phyloP scores from a whole-genome alignment of 2,888 invertebrate species.

The Eumacrocentrus americanus region DNA sequence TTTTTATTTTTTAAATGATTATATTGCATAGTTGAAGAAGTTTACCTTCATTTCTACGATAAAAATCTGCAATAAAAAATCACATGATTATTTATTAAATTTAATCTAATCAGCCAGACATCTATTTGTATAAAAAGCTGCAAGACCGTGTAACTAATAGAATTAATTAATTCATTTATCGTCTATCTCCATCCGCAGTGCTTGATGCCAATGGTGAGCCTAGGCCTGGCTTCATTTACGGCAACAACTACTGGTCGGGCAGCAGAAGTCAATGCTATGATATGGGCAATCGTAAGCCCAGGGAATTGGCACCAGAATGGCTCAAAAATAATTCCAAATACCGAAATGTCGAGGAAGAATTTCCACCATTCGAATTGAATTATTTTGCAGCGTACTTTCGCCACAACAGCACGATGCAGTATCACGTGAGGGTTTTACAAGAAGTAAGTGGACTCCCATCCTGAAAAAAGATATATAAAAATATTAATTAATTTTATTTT shows the following conservation, averaged over 20 bases:
- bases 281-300: conserved; percentile 46
- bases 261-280: conserved; percentile 64
- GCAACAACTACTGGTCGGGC: conserved; percentile 69
- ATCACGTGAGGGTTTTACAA: conserved; percentile 55
- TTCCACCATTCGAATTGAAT: conserved; percentile 57
- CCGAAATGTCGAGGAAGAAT: conserved; percentile 52
- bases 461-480: background rate
- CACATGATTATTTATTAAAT: no score
- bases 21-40: no score
- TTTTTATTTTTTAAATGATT: no score
- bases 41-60: no score
- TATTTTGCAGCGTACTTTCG: conserved; percentile 58
- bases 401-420: conserved; percentile 61
- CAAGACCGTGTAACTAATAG: no score
- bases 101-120: no score
- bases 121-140: no score
- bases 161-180: conserved; percentile 9
- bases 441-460: no score
- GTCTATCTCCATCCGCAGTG: no score
- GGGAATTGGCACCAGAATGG: conserved; percentile 45
- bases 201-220: conserved; percentile 67
- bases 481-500: background rate
- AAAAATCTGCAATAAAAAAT: no score
- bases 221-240: conserved; percentile 65
- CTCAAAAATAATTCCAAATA: conserved; percentile 47